Conservation (phyloP, 2,113 vertebrate genomes). For the Cololabis saira region DNA sequence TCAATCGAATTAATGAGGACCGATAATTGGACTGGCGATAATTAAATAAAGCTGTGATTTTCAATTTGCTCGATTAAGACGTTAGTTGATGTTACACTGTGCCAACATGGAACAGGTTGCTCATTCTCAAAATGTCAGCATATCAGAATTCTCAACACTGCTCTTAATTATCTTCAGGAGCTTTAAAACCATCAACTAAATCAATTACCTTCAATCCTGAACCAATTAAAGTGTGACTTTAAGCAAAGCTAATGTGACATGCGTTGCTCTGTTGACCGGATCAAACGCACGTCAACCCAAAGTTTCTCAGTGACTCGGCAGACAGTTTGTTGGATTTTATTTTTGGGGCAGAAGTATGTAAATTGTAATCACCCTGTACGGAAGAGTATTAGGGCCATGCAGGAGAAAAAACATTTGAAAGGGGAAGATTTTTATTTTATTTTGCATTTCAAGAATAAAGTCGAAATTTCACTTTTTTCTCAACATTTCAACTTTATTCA, state of each 20-base stretch:
- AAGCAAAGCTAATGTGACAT: constrained; percentile 72
- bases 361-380: too few species aligned
- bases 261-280: constrained; percentile 37
- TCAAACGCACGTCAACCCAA: not conserved
- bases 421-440: too few species aligned
- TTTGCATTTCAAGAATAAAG: too few species aligned
- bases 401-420: too few species aligned
- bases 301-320: not conserved
- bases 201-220: constrained; percentile 82
- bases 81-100: constrained; percentile 76
- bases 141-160: constrained; percentile 80
- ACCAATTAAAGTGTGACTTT: constrained; percentile 80
- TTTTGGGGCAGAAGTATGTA: not conserved
- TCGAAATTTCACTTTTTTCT: too few species aligned
- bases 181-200: constrained; percentile 79
- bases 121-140: constrained; percentile 84
- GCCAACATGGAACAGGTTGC: constrained; percentile 72
- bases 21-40: constrained; percentile 75
- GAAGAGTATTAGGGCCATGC: too few species aligned
- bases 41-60: constrained; percentile 79
- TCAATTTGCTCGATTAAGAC: constrained; percentile 83
- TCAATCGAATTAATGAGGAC: constrained; percentile 77
- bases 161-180: constrained; percentile 81
- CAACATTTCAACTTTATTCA: too few species aligned
- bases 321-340: not conserved